phyloP scores from a whole-genome alignment of 2,797 vertebrate species.

The Labeo calbasu region DNA sequence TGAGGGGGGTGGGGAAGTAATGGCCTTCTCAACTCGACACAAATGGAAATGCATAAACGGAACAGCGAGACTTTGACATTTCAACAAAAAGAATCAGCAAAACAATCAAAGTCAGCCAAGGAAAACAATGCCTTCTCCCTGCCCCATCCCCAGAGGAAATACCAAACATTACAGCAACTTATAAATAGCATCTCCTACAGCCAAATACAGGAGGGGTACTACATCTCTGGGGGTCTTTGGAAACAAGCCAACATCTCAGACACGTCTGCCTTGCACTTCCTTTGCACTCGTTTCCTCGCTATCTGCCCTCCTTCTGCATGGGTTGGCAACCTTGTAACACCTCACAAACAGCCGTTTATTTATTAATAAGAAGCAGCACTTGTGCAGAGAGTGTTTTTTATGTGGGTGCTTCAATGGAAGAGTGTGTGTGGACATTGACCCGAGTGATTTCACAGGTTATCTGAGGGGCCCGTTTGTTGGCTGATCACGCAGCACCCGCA shows the following conservation, averaged over 20 bases:
- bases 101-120: constrained; percentile 69
- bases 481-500: background rate
- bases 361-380: constrained; percentile 69
- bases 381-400: constrained; percentile 49
- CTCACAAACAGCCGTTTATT: constrained; percentile 67
- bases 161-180: constrained; percentile 78
- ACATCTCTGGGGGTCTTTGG: constrained; percentile 71
- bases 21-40: constrained; percentile 52
- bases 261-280: constrained; percentile 50
- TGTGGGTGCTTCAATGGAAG: constrained; percentile 48
- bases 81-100: constrained; percentile 61
- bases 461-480: background rate
- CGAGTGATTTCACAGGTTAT: constrained; percentile 50
- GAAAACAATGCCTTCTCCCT: constrained; percentile 76
- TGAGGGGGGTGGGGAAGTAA: background rate
- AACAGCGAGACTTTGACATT: constrained; percentile 68
- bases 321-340: constrained; percentile 65
- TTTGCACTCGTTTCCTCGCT: constrained; percentile 29
- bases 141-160: constrained; percentile 75
- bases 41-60: constrained; percentile 58
- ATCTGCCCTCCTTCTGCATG: constrained; percentile 60
- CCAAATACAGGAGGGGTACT: constrained; percentile 73
- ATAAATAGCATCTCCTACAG: constrained; percentile 79
- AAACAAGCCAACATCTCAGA: constrained; percentile 61
- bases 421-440: constrained; percentile 54